Base-by-base conservation (phyloP, 37 sponge, comb jelly and placozoan genomes). In the Cladorhizidae sp. region DNA sequence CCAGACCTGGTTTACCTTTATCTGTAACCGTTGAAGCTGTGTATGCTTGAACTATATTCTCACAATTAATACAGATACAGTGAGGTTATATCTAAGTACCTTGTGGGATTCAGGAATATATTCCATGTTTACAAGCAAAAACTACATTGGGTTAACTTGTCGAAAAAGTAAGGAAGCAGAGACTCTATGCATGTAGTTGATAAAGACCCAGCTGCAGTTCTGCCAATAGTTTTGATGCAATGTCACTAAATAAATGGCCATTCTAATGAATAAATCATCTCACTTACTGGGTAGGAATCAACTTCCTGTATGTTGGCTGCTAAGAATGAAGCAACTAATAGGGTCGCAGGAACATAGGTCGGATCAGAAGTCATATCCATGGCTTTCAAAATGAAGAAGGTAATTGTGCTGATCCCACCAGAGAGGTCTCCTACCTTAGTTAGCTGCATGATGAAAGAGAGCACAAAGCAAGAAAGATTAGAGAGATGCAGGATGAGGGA, bases 301-400 rank as follows among this genome's bases (percentile, higher is more conserved):
- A 77, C 8, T n/a, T 77, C 33, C 5, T 23, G 45, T 26, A 43
- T 22, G 26, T 64, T 64, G 2, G 32, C 50, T 23, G 64, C 50
- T 18, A 22, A 18, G 50, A 77, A 64, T 26, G 50, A 64, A 32
- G 23, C 25, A 21, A 39, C 65, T 11, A 77, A 51, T 15, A 45
- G 14, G 18, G 61, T 32, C 3, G 78, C 78, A 37, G 64, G 64
- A 49, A 77, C 65, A 25, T 40, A 31, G 32, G 17, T 40, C 5
- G 76, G 58, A 23, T 36, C 49, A 20, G 50, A n/a, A 25, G 43
- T 59, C 23, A 12, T 51, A 32, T 74, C 56, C 2, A 57, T 55
- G 74, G 29, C 74, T 25, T 77, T 63, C 29, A 77, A 31, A 26
- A 77, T 42, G 64, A 49, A 77, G 64, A 77, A 77, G 26, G 65